Base-by-base conservation (phyloP, 2,888 invertebrate genomes). In the Callinectes sapidus region DNA sequence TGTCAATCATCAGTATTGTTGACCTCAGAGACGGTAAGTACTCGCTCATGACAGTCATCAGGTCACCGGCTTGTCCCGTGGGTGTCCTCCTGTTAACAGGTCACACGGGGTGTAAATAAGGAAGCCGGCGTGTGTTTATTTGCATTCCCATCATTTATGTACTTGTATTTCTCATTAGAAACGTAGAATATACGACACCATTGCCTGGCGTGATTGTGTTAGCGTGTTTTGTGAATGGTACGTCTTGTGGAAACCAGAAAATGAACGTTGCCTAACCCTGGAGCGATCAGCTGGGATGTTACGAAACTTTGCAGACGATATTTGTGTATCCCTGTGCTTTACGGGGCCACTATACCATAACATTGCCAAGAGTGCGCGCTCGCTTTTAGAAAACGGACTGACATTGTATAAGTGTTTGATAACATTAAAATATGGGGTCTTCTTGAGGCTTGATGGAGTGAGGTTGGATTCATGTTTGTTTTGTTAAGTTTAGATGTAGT, bases 1-100 rank as follows among this genome's bases (percentile, higher is more conserved):
- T 90, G 61, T 90, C 28, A 54, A 18, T 16, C 61, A 39, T n/a
- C 85, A n/a, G 23, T 18, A 86, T 54, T 81, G 16, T 14, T 86
- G 42, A 39, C 86, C n/a, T 61, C 55, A 39, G 32, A 61, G 35
- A 90, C 23, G 86, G 90, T 90, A 61, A 90, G 90, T 90, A 55
- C n/a, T 16, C 35, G 6, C 13, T 16, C 81, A 81, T 32, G 2
- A 16, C 32, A 32, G 32, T 32, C 35, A 16, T 35, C 18, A 81
- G 35, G 81, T 32, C 14, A 81, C 13, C 14, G 81, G 35, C 13
- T 35, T 16, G 18, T 35, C 35, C n/a, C 35, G 8, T 3, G 81
- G 13, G 81, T 35, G 81, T 2, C 35, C 13, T 8, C 35, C 71
- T 13, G 35, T 16, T 81, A 81, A 35, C 81, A 35, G 81, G 32